Base-by-base conservation (phyloP, 2,113 vertebrate genomes). In the Petrocephalus zakoni region DNA sequence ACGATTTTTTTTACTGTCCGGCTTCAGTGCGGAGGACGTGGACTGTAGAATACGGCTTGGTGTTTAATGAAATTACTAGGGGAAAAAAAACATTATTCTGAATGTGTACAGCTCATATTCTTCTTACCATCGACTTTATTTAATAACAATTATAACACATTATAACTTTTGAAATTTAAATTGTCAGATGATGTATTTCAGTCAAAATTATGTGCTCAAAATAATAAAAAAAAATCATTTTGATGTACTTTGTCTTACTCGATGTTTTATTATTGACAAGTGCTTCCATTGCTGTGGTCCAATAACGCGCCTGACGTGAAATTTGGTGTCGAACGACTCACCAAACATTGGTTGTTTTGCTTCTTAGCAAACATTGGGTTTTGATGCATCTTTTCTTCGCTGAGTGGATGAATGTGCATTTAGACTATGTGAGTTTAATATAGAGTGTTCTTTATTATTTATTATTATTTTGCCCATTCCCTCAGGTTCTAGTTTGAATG, bases 161-260 rank as follows among this genome's bases (percentile, higher is more conserved):
- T 90, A 94, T 92, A 72, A 47, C 51, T 87, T 9, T 72, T 42
- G 42, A 52, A 85, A 87, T 89, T 83, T 17, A 51, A 89, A 78
- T 92, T 92, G 92, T 93, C 93, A 92, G 90, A 94, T 93, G 87
- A 93, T 93, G 93, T 94, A 84, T 92, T 92, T 90, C 82, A 90
- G 89, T 92, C 53, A 85, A 91, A 93, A 92, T 61, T 83, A 94
- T 94, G 92, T 93, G 93, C 92, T 94, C 91, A 89, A 93, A 95
- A 95, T 95, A 95, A 95, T n/a, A 95, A 68, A 95, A 95, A 94
- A 56, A 11, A 19, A 37, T 51, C 46, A 46, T 64, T 61, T 87
- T 55, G 9, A 58, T 21, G 85, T 86, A 49, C 21, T 46, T 55
- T 61, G 34, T 55, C 51, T 47, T 22, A 61, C 72, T n/a, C 55